Percentiles rank a stretch among this genome's conserved stretches.
These are phyloP conservation scores for Montipora capitata DNA, from an alignment of 92 coral and sea anemone species.

Conservation along the genomic window DNA sequence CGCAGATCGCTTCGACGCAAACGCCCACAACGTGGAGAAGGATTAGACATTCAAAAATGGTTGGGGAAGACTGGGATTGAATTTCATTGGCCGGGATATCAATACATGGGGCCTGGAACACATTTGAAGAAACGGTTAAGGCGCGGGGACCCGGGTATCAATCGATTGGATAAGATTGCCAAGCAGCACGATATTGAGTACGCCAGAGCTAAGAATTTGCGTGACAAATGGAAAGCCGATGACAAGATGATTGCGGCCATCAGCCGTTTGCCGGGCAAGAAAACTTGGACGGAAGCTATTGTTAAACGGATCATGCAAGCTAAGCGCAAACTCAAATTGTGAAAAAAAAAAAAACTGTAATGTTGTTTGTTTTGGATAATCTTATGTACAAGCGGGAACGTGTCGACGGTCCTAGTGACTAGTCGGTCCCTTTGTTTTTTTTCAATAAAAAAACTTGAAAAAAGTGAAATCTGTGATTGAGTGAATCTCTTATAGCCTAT, in stretches of 20 bases:
- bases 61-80: neutral
- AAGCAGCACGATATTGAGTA: neutral
- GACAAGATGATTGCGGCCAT: neutral
- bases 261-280: neutral
- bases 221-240: slow-evolving; percentile 1
- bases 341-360: neutral
- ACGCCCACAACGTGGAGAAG: neutral
- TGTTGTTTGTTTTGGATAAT: too few species aligned
- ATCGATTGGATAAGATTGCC: neutral
- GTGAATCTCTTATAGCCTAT: too few species aligned
- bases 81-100: too few species aligned
- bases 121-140: neutral
- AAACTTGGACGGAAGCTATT: neutral
- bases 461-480: too few species aligned
- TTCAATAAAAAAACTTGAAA: too few species aligned
- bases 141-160: neutral
- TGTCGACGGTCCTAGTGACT: too few species aligned
- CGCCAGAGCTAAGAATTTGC: neutral
- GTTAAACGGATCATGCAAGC: neutral
- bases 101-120: neutral
- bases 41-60: neutral
- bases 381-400: too few species aligned
- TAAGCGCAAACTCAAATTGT: neutral
- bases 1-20: neutral
- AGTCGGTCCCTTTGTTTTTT: too few species aligned